phyloP scores from a whole-genome alignment of 2,113 vertebrate genomes.

The Bubo scandiacus region DNA sequence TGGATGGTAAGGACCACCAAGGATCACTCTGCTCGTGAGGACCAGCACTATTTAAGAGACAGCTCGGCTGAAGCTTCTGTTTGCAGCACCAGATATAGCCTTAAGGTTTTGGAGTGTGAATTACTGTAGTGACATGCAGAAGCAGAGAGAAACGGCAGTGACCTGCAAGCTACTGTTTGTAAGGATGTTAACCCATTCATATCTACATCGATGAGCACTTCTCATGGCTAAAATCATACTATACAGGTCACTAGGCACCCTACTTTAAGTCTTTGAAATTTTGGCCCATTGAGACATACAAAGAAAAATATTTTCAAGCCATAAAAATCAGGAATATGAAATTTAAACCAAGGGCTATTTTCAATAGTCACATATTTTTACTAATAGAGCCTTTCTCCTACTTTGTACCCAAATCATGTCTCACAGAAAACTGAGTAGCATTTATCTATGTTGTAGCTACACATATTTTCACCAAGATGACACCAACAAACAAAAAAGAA shows the following conservation, averaged over 20 bases:
- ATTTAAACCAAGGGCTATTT: not conserved
- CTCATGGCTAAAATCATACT: not conserved
- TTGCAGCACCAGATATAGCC: not conserved
- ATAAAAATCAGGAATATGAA: not conserved
- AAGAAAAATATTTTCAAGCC: not conserved
- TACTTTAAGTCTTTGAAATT: not conserved
- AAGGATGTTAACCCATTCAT: not conserved
- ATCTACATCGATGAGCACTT: not conserved
- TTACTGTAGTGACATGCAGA: conserved; percentile 10
- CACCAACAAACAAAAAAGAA: not conserved
- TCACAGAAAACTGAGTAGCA: not conserved
- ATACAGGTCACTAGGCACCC: no score
- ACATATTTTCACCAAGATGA: not conserved
- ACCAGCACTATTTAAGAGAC: not conserved
- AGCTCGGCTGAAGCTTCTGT: not conserved
- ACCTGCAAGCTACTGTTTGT: not conserved
- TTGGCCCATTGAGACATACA: not conserved
- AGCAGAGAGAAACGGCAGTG: not conserved
- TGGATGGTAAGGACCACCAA: not conserved
- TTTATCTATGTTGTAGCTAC: not conserved
- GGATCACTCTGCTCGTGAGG: not conserved
- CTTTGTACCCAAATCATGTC: not conserved
- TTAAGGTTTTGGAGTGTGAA: conserved; percentile 29
- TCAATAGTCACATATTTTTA: not conserved
- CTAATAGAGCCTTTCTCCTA: not conserved